Percentiles rank a stretch among this genome's conserved stretches.
These are phyloP conservation scores for Phaonia tiefii DNA, from an alignment of 2,888 invertebrate genomes.

Conservation along the genomic window DNA sequence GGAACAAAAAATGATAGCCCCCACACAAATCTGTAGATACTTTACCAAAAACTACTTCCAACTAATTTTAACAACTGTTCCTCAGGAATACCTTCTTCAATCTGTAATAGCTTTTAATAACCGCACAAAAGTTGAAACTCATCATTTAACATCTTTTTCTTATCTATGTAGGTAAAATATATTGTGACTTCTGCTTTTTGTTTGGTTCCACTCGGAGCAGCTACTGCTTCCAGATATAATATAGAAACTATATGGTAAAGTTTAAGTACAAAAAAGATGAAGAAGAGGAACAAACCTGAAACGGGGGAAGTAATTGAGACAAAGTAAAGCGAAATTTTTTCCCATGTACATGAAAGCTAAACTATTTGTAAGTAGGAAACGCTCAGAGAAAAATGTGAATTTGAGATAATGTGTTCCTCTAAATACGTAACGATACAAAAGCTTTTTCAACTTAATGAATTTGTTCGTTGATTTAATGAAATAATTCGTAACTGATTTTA, in stretches of 20 bases:
- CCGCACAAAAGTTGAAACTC: conserved; percentile 50
- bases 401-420: too few species aligned
- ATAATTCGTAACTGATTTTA: too few species aligned
- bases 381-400: conserved; percentile 11
- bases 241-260: conserved; percentile 15
- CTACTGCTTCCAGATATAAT: conserved; percentile 13
- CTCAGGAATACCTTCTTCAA: conserved; percentile 44
- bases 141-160: conserved; percentile 54
- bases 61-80: background rate
- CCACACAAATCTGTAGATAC: conserved; percentile 35
- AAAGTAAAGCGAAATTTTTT: conserved; percentile 33
- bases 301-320: conserved; percentile 13
- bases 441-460: background rate
- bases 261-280: background rate
- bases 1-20: too few species aligned
- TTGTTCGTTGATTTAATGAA: too few species aligned
- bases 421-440: too few species aligned
- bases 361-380: background rate
- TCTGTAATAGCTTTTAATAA: conserved; percentile 52
- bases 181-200: background rate
- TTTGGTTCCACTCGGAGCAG: background rate
- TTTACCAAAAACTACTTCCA: conserved; percentile 44
- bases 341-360: conserved; percentile 15
- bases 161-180: background rate
- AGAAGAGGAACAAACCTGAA: background rate